These are phyloP conservation scores for Novumbra hubbsi DNA, from an alignment of 2,797 vertebrate genomes.

Conservation along the genomic window DNA sequence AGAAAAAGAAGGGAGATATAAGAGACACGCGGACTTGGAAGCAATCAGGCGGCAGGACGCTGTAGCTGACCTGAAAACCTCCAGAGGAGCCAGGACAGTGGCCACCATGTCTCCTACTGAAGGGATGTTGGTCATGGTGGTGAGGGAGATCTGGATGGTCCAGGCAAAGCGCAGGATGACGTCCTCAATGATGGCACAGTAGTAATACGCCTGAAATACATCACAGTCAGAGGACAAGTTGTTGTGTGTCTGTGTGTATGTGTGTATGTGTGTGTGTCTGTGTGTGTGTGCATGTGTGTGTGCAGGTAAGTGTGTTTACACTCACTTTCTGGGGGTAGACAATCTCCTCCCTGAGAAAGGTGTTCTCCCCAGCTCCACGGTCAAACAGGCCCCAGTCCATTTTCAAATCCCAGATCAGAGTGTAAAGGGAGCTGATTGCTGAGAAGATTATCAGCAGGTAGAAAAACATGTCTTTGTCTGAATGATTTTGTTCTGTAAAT, in stretches of 20 bases:
- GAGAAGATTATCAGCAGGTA: conserved; percentile 93
- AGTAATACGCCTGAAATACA: conserved; percentile 90
- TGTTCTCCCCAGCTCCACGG: conserved; percentile 95
- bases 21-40: neutral
- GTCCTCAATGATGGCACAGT: conserved; percentile 94
- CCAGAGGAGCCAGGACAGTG: conserved; percentile 91
- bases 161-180: conserved; percentile 96
- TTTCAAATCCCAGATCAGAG: conserved; percentile 97
- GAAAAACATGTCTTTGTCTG: conserved; percentile 89
- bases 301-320: conserved; percentile 11
- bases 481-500: conserved; percentile 81
- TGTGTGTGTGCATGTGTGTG: conserved; percentile 8
- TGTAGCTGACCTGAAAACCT: conserved; percentile 91
- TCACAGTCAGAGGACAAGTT: conserved; percentile 4
- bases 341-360: conserved; percentile 95
- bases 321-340: conserved; percentile 97
- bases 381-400: conserved; percentile 99
- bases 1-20: neutral
- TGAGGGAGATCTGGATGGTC: conserved; percentile 91
- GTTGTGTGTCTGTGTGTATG: conserved; percentile 18
- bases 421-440: conserved; percentile 92
- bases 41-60: neutral
- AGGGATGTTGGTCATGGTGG: conserved; percentile 76
- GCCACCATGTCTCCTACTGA: conserved; percentile 83
- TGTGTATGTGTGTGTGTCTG: conserved; percentile 12